These are phyloP conservation scores for Nysson spinosus DNA, from an alignment of 2,888 invertebrate species.

Conservation along the genomic window DNA sequence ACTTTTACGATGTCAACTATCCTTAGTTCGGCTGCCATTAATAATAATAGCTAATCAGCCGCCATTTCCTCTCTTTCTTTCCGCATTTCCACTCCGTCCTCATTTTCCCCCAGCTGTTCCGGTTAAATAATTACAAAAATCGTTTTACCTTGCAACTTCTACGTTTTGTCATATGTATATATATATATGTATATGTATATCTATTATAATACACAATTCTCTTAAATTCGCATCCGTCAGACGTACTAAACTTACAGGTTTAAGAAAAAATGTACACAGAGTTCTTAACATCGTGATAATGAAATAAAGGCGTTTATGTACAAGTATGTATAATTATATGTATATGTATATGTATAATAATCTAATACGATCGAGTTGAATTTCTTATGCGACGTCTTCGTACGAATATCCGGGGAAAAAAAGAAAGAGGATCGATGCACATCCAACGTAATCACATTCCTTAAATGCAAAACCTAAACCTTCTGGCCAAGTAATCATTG, in stretches of 20 bases:
- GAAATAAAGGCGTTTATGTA: constrained; percentile 73
- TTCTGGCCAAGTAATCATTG: too few relatives aligned
- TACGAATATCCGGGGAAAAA: too few relatives aligned
- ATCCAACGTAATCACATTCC: too few relatives aligned
- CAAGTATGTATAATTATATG: constrained; percentile 69
- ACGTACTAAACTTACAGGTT: constrained; percentile 68
- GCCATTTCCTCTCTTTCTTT: constrained; percentile 47
- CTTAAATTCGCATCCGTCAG: constrained; percentile 61
- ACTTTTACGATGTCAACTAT: constrained; percentile 47
- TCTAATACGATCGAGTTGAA: constrained; percentile 53
- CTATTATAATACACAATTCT: constrained; percentile 73
- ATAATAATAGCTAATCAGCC: too few relatives aligned
- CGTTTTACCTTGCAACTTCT: constrained; percentile 70
- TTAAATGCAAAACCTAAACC: too few relatives aligned
- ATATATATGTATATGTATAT: too few relatives aligned
- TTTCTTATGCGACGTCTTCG: constrained; percentile 22
- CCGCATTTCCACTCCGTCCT: constrained; percentile 48
- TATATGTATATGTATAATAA: constrained; percentile 57
- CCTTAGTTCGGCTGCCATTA: too few relatives aligned
- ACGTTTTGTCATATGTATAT: constrained; percentile 73
- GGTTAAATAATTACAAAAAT: constrained; percentile 74
- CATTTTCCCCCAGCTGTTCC: constrained; percentile 39
- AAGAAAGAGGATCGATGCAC: too few relatives aligned
- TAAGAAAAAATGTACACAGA: constrained; percentile 72
- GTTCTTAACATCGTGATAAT: constrained; percentile 70